phyloP scores from a whole-genome alignment of 2,888 invertebrate genomes.

The Brenthis hecate region DNA sequence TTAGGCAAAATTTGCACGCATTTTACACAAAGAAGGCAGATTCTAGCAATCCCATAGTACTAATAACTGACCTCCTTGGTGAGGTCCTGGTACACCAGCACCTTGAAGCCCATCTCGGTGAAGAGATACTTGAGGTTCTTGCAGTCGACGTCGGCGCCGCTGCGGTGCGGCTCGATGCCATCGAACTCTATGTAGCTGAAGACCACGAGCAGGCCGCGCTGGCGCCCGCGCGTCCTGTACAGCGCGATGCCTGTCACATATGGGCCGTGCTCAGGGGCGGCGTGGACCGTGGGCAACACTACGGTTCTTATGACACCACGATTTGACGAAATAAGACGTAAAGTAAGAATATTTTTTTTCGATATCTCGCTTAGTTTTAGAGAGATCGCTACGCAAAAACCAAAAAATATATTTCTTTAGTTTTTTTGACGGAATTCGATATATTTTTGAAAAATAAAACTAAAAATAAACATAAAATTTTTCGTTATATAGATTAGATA shows the following conservation, averaged over 20 bases:
- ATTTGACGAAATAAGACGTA: too few relatives aligned
- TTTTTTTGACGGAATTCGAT: too few relatives aligned
- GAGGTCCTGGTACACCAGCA: constrained; percentile 67
- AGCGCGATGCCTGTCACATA: constrained; percentile 56
- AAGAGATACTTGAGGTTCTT: constrained; percentile 83
- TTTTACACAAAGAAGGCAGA: background rate
- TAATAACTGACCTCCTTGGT: constrained; percentile 59
- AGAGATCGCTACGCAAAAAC: too few relatives aligned
- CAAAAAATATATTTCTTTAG: too few relatives aligned
- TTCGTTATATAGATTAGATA: too few relatives aligned
- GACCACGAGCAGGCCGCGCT: constrained; percentile 83
- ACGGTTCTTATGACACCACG: too few relatives aligned
- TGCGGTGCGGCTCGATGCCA: constrained; percentile 63
- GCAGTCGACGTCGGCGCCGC: constrained; percentile 84
- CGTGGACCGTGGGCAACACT: too few relatives aligned
- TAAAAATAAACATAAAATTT: too few relatives aligned
- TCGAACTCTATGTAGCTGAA: constrained; percentile 84
- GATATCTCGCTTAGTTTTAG: too few relatives aligned
- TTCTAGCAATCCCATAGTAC: background rate
- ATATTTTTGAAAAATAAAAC: too few relatives aligned
- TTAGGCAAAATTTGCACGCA: background rate
- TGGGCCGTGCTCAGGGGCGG: too few relatives aligned
- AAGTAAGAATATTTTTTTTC: too few relatives aligned
- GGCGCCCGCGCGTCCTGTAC: constrained; percentile 79
- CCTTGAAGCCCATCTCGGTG: constrained; percentile 81